Percentiles rank a stretch among this genome's conserved stretches.
These are phyloP conservation scores for Palloptera scutellata DNA, from an alignment of 2,888 invertebrate species.

Conservation along the genomic window DNA sequence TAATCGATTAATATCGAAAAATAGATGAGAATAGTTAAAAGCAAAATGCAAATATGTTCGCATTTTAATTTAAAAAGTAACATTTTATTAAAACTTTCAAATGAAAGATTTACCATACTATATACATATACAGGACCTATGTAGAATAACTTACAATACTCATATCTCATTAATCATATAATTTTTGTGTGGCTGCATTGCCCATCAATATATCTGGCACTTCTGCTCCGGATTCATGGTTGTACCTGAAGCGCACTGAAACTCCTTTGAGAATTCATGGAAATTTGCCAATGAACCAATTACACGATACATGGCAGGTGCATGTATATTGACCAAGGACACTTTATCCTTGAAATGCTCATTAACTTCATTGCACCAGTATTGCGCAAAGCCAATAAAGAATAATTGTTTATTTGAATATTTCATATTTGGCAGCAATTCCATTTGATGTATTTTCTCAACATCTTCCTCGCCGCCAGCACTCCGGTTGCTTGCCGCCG, in stretches of 20 bases:
- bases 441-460: constrained; percentile 39
- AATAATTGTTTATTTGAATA: constrained; percentile 54
- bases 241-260: constrained; percentile 46
- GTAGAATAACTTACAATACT: neutral
- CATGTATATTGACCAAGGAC: constrained; percentile 45
- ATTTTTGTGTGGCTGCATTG: neutral
- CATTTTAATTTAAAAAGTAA: too few relatives aligned
- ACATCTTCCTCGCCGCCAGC: neutral
- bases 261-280: constrained; percentile 48
- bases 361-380: constrained; percentile 54
- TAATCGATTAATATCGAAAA: too few relatives aligned
- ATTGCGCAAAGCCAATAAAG: constrained; percentile 56
- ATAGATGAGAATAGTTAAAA: too few relatives aligned
- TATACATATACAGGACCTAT: neutral
- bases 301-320: constrained; percentile 52
- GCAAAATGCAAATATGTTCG: too few relatives aligned
- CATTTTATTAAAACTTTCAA: too few relatives aligned
- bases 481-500: neutral
- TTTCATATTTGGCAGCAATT: constrained; percentile 50
- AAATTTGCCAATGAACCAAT: constrained; percentile 56
- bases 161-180: neutral
- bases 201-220: constrained; percentile 50
- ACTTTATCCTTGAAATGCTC: constrained; percentile 50
- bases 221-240: constrained; percentile 51
- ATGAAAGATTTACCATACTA: too few relatives aligned